These are phyloP conservation scores for Cyphomyrus plagiostoma DNA, from an alignment of 2,113 vertebrate species.

Conservation along the genomic window DNA sequence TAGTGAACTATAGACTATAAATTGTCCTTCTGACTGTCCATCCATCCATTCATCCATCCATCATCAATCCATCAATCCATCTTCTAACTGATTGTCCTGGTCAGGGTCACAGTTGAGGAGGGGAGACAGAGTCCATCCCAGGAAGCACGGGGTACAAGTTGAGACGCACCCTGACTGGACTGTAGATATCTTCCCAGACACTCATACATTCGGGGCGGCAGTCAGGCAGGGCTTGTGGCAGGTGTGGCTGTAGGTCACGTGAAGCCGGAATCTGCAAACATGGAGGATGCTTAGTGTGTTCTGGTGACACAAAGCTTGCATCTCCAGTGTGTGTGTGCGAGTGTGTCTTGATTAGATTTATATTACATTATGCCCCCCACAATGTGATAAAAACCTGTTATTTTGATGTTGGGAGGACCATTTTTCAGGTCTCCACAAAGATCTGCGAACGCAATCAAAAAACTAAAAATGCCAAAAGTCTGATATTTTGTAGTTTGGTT, in stretches of 20 bases:
- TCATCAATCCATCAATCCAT: background rate
- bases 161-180: background rate
- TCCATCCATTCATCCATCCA: background rate
- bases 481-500: no score
- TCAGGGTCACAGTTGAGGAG: background rate
- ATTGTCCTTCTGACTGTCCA: background rate
- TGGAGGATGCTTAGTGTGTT: background rate
- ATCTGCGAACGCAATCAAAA: no score
- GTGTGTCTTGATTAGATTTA: no score
- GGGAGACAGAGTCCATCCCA: background rate
- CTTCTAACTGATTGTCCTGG: background rate
- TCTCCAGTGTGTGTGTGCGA: background rate
- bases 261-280: background rate
- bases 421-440: no score
- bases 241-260: background rate
- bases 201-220: background rate
- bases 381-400: no score
- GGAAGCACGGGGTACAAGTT: background rate
- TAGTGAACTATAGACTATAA: background rate
- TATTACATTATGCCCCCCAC: no score
- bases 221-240: background rate
- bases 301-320: background rate
- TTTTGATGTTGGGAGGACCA: no score
- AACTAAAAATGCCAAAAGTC: no score
- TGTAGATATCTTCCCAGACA: background rate